A percentile compares a stretch with the other conserved stretches of the same genome.
phyloP scores from a whole-genome alignment of 2,797 vertebrate genomes.

The Megaceryle alcyon region DNA sequence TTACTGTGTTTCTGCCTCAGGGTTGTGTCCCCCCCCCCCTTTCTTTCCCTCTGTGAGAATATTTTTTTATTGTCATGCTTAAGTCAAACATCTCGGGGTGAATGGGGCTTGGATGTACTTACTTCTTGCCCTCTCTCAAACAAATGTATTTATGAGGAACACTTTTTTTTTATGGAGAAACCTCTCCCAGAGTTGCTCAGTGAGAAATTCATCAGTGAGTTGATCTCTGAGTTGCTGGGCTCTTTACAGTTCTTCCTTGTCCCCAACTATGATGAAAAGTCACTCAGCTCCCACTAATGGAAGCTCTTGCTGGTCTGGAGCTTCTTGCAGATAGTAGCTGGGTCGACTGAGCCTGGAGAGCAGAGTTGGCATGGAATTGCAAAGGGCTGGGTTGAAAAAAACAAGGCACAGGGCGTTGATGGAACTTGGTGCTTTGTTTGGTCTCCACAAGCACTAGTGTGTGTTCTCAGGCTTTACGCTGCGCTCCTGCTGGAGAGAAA shows the following conservation, averaged over 20 bases:
- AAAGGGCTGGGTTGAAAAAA: neutral
- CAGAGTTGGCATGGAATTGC: neutral
- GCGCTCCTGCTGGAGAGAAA: fast-evolving
- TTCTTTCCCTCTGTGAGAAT: neutral
- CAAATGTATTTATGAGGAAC: neutral
- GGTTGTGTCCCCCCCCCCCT: fast-evolving
- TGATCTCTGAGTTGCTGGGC: fast-evolving
- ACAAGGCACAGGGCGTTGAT: fast-evolving
- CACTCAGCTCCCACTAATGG: neutral
- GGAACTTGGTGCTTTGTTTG: fast-evolving
- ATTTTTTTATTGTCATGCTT: neutral
- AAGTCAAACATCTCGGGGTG: neutral
- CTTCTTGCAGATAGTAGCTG: neutral
- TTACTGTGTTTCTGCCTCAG: neutral
- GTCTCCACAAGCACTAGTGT: fast-evolving
- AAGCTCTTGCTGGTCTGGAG: neutral
- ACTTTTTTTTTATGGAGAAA: neutral
- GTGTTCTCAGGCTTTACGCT: neutral
- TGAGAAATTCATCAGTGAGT: fast-evolving
- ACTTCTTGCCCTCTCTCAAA: neutral
- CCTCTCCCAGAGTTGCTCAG: fast-evolving
- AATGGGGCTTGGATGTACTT: neutral
- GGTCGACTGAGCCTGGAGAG: neutral
- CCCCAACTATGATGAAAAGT: neutral
- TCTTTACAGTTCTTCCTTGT: fast-evolving